These are phyloP conservation scores for Orycteropus afer DNA, from an alignment of 2,113 vertebrate genomes.

Conservation along the genomic window DNA sequence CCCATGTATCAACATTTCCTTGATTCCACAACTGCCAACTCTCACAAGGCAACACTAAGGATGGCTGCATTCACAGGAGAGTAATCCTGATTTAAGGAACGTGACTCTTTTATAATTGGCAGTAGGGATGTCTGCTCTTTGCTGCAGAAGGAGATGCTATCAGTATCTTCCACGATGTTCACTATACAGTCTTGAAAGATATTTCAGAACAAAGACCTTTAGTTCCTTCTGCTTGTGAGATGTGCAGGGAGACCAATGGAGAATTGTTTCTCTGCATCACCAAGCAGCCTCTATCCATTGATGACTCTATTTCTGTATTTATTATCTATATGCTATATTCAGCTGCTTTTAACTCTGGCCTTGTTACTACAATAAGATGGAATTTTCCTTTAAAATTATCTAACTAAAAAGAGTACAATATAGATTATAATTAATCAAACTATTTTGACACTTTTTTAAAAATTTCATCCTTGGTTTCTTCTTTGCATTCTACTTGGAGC, in stretches of 20 bases:
- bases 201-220: neutral
- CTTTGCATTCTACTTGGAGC: neutral
- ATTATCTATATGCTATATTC: neutral
- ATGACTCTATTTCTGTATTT: neutral
- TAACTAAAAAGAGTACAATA: neutral
- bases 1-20: neutral
- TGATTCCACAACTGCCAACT: neutral
- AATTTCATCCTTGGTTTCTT: neutral
- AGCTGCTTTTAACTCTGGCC: neutral
- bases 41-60: neutral
- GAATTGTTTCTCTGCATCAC: neutral
- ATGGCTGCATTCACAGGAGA: neutral
- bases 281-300: neutral
- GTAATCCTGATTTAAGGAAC: neutral
- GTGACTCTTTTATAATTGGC: neutral
- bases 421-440: neutral
- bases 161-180: neutral
- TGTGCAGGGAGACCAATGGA: neutral
- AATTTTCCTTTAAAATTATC: neutral
- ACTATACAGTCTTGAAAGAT: neutral
- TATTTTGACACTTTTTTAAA: neutral
- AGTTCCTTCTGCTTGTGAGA: neutral
- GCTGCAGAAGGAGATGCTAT: neutral
- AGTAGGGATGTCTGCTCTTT: neutral
- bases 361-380: neutral